Evolutionary conservation across 2,797 vertebrate species (phyloP).

Genomic region (Cirrhinus mrigala): DNA sequence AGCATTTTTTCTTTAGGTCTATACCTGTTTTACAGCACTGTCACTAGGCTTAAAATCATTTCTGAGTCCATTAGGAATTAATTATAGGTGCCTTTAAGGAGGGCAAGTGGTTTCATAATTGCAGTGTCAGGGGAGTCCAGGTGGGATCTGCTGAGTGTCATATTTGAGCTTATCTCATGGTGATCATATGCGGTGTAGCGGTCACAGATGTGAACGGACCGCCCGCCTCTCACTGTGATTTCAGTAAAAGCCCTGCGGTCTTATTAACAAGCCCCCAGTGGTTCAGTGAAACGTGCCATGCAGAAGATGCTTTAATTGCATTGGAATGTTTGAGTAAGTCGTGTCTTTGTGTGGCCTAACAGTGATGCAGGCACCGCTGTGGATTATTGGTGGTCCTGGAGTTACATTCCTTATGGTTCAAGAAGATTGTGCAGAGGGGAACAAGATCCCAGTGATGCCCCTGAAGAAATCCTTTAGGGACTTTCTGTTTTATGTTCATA

Average conservation of each 20-base stretch:
- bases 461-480: constrained; percentile 1
- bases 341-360: constrained; percentile 75
- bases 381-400: constrained; percentile 67
- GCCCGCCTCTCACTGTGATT: constrained; percentile 50
- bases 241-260: constrained; percentile 69
- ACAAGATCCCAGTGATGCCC: constrained; percentile 11
- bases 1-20: not conserved
- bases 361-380: constrained; percentile 60
- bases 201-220: constrained; percentile 74
- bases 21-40: constrained; percentile 27
- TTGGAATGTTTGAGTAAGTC: constrained; percentile 72
- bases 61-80: constrained; percentile 53
- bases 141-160: constrained; percentile 76
- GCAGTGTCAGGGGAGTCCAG: constrained; percentile 71
- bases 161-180: constrained; percentile 74
- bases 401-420: constrained; percentile 71
- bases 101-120: constrained; percentile 82
- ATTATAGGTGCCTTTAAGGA: constrained; percentile 66
- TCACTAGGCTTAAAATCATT: constrained; percentile 29
- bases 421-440: constrained; percentile 34
- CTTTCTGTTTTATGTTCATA: constrained; percentile 12
- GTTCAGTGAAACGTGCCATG: constrained; percentile 71
- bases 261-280: constrained; percentile 73
- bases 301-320: constrained; percentile 81
- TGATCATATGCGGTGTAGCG: constrained; percentile 58